These are phyloP conservation scores for Scalopus aquaticus DNA, from an alignment of 2,113 vertebrate species.

Conservation along the genomic window DNA sequence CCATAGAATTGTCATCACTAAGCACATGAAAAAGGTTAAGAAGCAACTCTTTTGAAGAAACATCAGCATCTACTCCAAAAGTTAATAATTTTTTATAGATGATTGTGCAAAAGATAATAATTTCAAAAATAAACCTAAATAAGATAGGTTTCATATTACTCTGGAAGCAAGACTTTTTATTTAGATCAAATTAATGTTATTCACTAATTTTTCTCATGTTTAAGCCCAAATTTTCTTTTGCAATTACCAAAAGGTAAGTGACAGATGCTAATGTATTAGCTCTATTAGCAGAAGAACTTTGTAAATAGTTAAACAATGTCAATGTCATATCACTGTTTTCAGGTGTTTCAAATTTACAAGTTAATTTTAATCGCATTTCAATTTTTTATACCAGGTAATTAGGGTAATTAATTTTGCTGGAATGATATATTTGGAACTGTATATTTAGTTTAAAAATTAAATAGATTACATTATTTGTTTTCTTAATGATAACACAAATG, in stretches of 20 bases:
- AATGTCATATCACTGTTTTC: neutral
- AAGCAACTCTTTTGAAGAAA: neutral
- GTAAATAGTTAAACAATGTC: neutral
- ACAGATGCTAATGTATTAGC: neutral
- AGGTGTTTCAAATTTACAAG: neutral
- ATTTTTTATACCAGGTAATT: neutral
- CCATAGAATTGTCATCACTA: neutral
- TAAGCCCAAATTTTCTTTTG: neutral
- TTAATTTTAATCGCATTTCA: neutral
- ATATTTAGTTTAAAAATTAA: neutral
- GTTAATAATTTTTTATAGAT: neutral
- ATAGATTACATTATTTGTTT: neutral
- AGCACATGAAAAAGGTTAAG: neutral
- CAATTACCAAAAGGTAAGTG: neutral
- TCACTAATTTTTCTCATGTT: neutral
- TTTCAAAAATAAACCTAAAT: neutral
- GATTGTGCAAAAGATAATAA: neutral
- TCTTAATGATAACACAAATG: neutral
- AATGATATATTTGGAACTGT: neutral
- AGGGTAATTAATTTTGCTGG: neutral
- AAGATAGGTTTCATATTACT: neutral
- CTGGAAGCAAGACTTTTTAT: neutral
- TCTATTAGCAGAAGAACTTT: neutral
- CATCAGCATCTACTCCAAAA: neutral
- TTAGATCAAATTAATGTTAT: conserved; percentile 19